Percentiles rank a stretch among this genome's conserved stretches.
phyloP scores from a whole-genome alignment of 2,888 invertebrate genomes.

The Pasiphila rectangulata region DNA sequence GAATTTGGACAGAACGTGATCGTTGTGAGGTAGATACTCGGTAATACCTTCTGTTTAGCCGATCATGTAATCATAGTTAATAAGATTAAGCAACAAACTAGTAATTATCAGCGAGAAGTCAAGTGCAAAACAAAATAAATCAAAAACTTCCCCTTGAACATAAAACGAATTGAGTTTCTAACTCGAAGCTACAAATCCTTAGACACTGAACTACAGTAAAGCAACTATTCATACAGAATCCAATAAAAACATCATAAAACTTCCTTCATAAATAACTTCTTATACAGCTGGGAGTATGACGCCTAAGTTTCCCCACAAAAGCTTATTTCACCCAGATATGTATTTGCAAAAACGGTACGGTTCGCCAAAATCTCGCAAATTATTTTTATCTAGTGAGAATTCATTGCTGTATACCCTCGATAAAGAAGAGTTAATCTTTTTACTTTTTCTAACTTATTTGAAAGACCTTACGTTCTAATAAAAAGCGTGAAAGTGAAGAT shows the following conservation, averaged over 20 bases:
- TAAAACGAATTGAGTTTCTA: slow-evolving; percentile 7
- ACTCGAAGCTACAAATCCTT: slow-evolving; percentile 5
- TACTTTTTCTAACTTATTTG: slow-evolving; percentile 30
- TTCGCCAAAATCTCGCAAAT: slow-evolving; percentile 28
- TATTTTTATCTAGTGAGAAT: slow-evolving; percentile 31
- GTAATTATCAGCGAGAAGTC: no score
- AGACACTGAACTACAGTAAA: slow-evolving; percentile 2
- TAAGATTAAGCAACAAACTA: no score
- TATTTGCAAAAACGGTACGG: slow-evolving; percentile 17
- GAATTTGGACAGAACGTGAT: no score
- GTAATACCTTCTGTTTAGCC: no score
- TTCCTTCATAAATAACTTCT: slow-evolving; percentile 15
- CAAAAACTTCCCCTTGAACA: not conserved
- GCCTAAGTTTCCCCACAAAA: slow-evolving; percentile 3
- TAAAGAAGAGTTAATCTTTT: slow-evolving; percentile 42
- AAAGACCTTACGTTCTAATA: no score
- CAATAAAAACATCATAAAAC: slow-evolving; percentile 22
- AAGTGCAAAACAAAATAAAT: not conserved
- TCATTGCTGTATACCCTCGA: slow-evolving; percentile 36
- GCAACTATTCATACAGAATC: slow-evolving; percentile 15
- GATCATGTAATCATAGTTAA: no score
- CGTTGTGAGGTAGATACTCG: no score
- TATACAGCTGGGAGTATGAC: not conserved
- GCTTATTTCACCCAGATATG: slow-evolving; percentile 11
- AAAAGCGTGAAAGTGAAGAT: no score